Base-by-base conservation (phyloP, 2,113 vertebrate genomes). In the Nothobranchius kuhntae region DNA sequence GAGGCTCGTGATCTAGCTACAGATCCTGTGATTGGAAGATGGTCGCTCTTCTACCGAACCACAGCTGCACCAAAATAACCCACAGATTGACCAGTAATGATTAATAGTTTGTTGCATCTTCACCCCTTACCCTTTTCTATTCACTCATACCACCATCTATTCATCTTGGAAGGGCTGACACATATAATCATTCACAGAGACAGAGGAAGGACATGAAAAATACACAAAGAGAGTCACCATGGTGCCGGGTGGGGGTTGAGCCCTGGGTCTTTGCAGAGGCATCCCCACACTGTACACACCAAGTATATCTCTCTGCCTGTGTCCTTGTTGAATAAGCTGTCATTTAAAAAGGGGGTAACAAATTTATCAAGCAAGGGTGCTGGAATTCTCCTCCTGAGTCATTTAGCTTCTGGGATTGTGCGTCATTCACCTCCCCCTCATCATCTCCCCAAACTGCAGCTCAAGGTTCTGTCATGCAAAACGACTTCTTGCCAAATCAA, bases 401-500 rank as follows among this genome's bases (percentile, higher is more conserved):
- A 67, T 77, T 90, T 68, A 73, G 61, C 72, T 61, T 74, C 62
- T 66, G 54, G 70, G 56, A 53, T 48, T 56, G 62, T 73, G 75
- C 68, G 59, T 83, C 81, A 71, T 66, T 80, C 62, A 42, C 73
- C 78, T 76, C 84, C 84, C 71, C 75, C 84, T 82, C 82, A 61
- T 78, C 78, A 57, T 68, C 75, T 79, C 76, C 75, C 61, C 70
- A 71, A 75, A 69, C 68, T 77, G 66, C 21, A 84, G 70, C 73
- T 82, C 78, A 72, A 74, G 78, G 78, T 83, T 86, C 73, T 85
- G 80, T 89, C 83, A 89, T 79, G 82, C 78, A 87, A 86, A 30
- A 89, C 73, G 60, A 73, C 67, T 74, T 83, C 87, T 89, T 85
- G 85, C 86, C 86, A 88, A 91, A 89, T 89, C 84, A 88, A 89